Evolutionary conservation across 2,888 invertebrate genomes (phyloP), one percentile per base, ranked within the genome.

Genomic region (Lathronympha strigana): DNA sequence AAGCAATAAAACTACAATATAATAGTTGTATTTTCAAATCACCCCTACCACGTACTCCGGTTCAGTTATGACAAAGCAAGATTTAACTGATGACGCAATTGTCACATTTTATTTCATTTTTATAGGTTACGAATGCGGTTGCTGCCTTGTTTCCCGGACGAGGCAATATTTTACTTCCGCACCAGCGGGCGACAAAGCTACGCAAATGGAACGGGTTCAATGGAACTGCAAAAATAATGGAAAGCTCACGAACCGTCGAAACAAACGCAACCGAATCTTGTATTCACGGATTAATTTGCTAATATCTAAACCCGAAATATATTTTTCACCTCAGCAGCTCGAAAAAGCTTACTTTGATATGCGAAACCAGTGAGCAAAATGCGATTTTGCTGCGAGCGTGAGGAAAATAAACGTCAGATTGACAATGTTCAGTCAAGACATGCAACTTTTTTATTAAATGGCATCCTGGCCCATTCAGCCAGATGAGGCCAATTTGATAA

Each of bases 81-180:
- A 6, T 47, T 45, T 23, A 47, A 4, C 21, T 47, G 47, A n/a
- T 47, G 23, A 23, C 23, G 23, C 47, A 47, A 23, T 47, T 47
- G 23, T 47, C 21, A 47, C 47, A 47, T 13, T 47, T 47, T 38
- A 15, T 38, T 47, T 23, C 21, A 13, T 45, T 43, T 47, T 23
- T 38, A 15, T 38, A 15, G 38, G 4, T 15, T 15, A 38, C 6
- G n/a, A 47, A 47, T 47, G 47, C 47, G 47, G 47, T 47, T 47
- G 23, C 23, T 47, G 47, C 23, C 23, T 47, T 11, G 5, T 47
- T 47, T 23, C 23, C 47, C 47, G 23, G 23, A 19, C 43, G 19
- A 23, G 23, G 47, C 47, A 47, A 47, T 47, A 47, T 47, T 47
- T 47, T 23, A n/a, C 47, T 47, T 47, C 47, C 47, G 47, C 47